phyloP scores from a whole-genome alignment of 2,797 vertebrate genomes.

The Taenioides sp. region DNA sequence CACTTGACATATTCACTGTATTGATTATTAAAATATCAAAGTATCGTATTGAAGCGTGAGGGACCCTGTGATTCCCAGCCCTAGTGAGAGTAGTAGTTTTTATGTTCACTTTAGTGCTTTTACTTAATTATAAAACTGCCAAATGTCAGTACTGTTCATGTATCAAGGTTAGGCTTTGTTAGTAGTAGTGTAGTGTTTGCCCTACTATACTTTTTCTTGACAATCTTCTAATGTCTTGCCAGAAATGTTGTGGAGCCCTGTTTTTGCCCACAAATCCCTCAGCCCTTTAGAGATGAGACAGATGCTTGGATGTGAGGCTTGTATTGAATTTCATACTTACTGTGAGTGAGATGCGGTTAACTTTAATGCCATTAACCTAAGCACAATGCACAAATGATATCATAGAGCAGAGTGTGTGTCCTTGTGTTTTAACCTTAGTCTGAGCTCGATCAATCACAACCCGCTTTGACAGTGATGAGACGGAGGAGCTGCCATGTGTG shows the following conservation, averaged over 20 bases:
- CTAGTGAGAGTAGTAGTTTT: no score
- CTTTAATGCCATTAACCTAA: slow-evolving; percentile 15
- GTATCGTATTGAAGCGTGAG: no score
- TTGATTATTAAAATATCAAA: no score
- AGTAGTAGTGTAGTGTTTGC: no score
- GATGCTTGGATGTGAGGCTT: slow-evolving; percentile 32
- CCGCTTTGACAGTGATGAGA: slow-evolving; percentile 22
- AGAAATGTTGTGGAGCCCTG: background rate
- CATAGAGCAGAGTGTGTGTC: slow-evolving; percentile 16
- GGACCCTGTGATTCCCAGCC: no score
- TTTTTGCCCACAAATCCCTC: slow-evolving; percentile 59
- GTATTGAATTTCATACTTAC: slow-evolving; percentile 22
- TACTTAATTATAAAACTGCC: no score
- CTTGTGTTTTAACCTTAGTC: slow-evolving; percentile 38
- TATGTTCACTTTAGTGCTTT: no score
- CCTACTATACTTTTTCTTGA: background rate
- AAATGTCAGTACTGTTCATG: no score
- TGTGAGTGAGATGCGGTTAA: slow-evolving; percentile 17
- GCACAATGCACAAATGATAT: slow-evolving; percentile 4
- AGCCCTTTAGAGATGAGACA: slow-evolving; percentile 44
- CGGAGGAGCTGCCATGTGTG: slow-evolving; percentile 29
- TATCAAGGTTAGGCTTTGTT: no score
- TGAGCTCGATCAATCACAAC: slow-evolving; percentile 36
- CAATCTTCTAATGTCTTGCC: background rate
- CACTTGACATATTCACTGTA: no score